These are phyloP conservation scores for Agrypnus murinus DNA, from an alignment of 2,888 invertebrate species.

Conservation along the genomic window DNA sequence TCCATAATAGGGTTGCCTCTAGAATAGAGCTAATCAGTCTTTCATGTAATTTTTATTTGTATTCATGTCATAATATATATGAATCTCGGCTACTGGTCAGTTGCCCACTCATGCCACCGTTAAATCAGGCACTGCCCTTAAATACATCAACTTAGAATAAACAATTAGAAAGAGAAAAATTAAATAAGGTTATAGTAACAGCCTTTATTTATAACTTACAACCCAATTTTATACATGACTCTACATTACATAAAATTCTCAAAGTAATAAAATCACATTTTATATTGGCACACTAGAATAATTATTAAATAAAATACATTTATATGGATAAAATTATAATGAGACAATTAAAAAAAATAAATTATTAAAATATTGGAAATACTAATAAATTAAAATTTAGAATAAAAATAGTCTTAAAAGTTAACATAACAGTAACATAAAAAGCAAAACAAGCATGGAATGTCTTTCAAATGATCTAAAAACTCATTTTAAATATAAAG, in stretches of 20 bases:
- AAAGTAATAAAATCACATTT: constrained; percentile 43
- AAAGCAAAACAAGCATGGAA: constrained; percentile 16
- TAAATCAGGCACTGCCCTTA: too few relatives aligned
- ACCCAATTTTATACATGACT: constrained; percentile 16
- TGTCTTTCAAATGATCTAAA: not conserved
- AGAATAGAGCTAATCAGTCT: too few relatives aligned
- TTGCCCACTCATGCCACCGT: too few relatives aligned
- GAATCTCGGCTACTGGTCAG: too few relatives aligned
- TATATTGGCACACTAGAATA: constrained; percentile 49
- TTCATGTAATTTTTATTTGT: too few relatives aligned
- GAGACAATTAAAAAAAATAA: not conserved
- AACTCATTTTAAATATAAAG: too few relatives aligned
- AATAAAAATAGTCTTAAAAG: not conserved
- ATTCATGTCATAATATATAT: too few relatives aligned
- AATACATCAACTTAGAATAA: too few relatives aligned
- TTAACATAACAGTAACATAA: not conserved
- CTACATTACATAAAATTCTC: constrained; percentile 12
- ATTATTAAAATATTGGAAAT: constrained; percentile 1
- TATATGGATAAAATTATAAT: not conserved
- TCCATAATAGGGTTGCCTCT: too few relatives aligned
- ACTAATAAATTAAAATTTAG: constrained; percentile 4
- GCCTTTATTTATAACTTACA: constrained; percentile 29
- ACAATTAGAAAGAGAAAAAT: too few relatives aligned
- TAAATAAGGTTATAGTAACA: not conserved
- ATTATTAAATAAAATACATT: too few relatives aligned